Evolutionary conservation across 2,113 vertebrate species (phyloP), one percentile per base, ranked within the genome.

Genomic region (Cygnus atratus): DNA sequence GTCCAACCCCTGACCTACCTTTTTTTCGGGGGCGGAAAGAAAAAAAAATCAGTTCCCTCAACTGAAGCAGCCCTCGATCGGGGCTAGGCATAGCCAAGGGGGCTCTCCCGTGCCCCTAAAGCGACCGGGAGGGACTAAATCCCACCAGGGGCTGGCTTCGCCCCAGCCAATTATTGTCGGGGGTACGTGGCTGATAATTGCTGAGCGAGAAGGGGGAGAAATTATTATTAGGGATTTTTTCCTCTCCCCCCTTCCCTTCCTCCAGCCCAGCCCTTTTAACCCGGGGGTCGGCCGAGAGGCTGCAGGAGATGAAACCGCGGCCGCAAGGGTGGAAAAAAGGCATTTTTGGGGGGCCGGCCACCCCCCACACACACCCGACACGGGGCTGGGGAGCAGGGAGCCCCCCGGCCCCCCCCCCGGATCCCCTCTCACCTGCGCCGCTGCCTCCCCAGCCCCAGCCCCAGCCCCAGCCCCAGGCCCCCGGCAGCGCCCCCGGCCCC

Each of bases 291-390:
- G 19, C 18, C 3, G 26, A 6, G 75, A 28, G 50, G 29, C 78
- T 17, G 57, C 50, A 3, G 13, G 65, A 17, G 9, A 11, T 1
- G 6, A 3, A 74, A 3, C 14, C 2, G 1, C n/a, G 3, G 8
- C 20, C 10, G 4, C 11, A 9, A 13, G 7, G 12, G 6, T 24
- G 2, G 6, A 9, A 14, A 12, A 29, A 19, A 39, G 28, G 37
- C 61, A 19, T 8, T 28, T 63, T 41, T 12, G 17, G 15, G 16
- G 15, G 16, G 16, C 39, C 39, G 18, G 37, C 37, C 61, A 10
- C 19, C 31, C 29, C 28, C 31, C 13, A n/a, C 39, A 39, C 39
- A 10, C 39, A 10, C 39, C 46, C 46, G 46, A 48, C 10, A 48
- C 10, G 46, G 46, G 46, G 46, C 46, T 48, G 46, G 46, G 46